Evolutionary conservation across 1,140 invertebrate species (phyloP), one percentile per base, ranked within the genome.

Genomic region (Brachionus paranguensis): DNA sequence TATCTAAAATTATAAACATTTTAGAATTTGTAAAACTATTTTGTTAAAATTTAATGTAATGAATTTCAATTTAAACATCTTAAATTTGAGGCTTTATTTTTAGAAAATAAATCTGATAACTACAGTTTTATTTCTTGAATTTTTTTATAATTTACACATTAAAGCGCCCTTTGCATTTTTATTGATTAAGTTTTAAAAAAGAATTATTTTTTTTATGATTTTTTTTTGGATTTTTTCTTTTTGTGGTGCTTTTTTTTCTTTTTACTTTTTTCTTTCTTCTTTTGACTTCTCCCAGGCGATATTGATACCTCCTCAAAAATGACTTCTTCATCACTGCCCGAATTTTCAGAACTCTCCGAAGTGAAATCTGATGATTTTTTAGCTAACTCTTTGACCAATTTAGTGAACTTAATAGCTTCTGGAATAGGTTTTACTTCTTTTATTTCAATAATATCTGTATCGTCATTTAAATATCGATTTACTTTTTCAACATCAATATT

Each of bases 161-260:
- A 47, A n/a, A 47, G 45, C 33, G 2, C 5, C 45, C 45, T 47
- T 14, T 47, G 11, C 3, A 12, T 3, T 47, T 47, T 47, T 47
- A 45, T 47, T 47, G 45, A 3, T 37, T 37, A 37, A 37, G 0
- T 37, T 37, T 37, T 37, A 65, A 24, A 43, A 10, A 72, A 41
- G 17, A n/a, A 47, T 60, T 65, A 76, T 55, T 85, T 85, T 47
- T 83, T 50, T 70, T 83, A 12, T 83, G 20, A n/a, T 74, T 29
- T 29, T 78, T n/a, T 85, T 68, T 86, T 84, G 12, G 83, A 72
- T 79, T 85, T 85, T 70, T 84, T 84, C n/a, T 78, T 86, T 41
- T 86, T 86, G 3, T 86, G 24, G 10, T 84, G 29, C 29, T 81
- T 83, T 43, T 85, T 64, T 78, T 85, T 84, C 70, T 85, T 84